phyloP scores from a whole-genome alignment of 2,113 vertebrate genomes.

The Psilopogon haemacephalus region DNA sequence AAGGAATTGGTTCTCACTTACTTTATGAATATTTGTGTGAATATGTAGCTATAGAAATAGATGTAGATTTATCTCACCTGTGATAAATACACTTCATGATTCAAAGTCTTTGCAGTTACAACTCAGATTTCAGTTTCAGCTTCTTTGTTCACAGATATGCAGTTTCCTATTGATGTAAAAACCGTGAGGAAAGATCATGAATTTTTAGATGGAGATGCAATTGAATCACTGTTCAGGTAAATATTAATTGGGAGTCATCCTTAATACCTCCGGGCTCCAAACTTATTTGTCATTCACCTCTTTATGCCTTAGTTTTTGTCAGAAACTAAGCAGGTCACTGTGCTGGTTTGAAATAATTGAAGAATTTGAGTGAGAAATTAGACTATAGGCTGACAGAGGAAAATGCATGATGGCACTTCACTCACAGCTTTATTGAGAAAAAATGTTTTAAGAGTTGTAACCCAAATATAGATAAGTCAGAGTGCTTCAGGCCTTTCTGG shows the following conservation, averaged over 20 bases:
- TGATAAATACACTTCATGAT: background rate
- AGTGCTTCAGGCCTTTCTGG: too few species aligned
- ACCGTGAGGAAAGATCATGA: slow-evolving; percentile 79
- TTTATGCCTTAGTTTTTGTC: background rate
- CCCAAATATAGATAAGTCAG: too few species aligned
- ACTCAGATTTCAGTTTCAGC: background rate
- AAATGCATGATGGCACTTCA: too few species aligned
- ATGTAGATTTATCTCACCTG: background rate
- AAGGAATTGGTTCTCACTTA: background rate
- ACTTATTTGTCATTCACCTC: background rate
- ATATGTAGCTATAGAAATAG: background rate
- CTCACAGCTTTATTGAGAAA: too few species aligned
- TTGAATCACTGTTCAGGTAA: slow-evolving; percentile 83
- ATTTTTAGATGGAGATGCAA: slow-evolving; percentile 79
- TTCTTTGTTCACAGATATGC: slow-evolving; percentile 71
- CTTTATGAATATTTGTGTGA: background rate
- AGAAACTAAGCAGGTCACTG: background rate
- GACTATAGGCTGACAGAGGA: too few species aligned
- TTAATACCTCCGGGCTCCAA: background rate
- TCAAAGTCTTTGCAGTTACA: background rate
- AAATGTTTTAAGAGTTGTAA: too few species aligned
- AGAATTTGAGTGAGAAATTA: too few species aligned
- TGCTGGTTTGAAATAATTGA: too few species aligned
- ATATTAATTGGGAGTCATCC: background rate
- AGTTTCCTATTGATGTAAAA: slow-evolving; percentile 78